Evolutionary conservation across 2,797 vertebrate genomes (phyloP).

Genomic region (Gorsachius magnificus): DNA sequence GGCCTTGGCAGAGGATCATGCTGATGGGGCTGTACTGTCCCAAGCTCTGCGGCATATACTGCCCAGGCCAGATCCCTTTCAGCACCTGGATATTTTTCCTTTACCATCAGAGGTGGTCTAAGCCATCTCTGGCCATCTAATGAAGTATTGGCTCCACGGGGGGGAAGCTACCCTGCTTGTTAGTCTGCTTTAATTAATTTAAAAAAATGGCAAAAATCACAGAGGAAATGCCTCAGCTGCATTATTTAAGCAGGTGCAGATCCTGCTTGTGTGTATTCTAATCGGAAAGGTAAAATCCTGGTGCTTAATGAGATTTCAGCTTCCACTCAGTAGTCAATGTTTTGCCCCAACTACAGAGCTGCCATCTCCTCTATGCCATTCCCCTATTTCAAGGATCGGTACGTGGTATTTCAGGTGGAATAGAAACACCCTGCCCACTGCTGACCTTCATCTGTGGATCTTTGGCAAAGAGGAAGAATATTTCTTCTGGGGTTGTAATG

Average conservation of each 20-base stretch:
- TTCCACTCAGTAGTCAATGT: not conserved
- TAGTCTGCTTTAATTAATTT: not conserved
- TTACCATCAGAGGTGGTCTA: not conserved
- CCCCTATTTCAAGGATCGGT: not conserved
- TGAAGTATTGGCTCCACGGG: not conserved
- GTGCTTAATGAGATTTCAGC: not conserved
- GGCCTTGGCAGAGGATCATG: not conserved
- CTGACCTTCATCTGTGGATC: slow-evolving; percentile 58
- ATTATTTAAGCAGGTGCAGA: not conserved
- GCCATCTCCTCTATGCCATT: too few species aligned
- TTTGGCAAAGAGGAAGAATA: slow-evolving; percentile 51
- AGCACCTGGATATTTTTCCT: not conserved
- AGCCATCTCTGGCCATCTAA: not conserved
- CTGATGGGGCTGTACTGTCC: not conserved
- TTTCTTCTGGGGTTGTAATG: slow-evolving; percentile 74
- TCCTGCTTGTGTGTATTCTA: not conserved
- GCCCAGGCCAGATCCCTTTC: not conserved
- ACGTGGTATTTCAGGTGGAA: not conserved
- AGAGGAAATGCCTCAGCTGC: not conserved
- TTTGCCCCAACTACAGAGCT: not conserved
- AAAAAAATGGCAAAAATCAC: not conserved
- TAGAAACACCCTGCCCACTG: not conserved
- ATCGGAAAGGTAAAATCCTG: not conserved
- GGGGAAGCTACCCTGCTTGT: not conserved
- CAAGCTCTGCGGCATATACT: not conserved